Evolutionary conservation across 2,113 vertebrate species (phyloP).

Genomic region (Rostratula benghalensis): DNA sequence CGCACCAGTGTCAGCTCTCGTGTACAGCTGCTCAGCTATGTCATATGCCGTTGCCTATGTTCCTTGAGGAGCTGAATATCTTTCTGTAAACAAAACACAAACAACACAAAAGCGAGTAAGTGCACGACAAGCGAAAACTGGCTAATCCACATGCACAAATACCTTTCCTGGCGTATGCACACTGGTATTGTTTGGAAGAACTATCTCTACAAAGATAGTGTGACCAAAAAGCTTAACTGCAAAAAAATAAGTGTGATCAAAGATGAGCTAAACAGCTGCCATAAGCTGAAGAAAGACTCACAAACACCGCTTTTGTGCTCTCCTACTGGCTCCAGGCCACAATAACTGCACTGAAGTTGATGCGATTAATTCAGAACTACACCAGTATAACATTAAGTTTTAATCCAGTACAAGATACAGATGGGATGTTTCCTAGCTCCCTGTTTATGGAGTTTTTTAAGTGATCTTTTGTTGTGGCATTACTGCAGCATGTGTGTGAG

Average conservation of each 20-base stretch:
- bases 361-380: constrained; percentile 25
- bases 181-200: background rate
- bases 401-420: background rate
- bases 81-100: constrained; percentile 58
- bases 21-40: constrained; percentile 42
- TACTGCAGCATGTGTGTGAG: background rate
- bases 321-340: constrained; percentile 29
- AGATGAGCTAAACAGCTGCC: constrained; percentile 63
- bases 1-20: background rate
- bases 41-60: constrained; percentile 6
- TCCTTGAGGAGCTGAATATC: constrained; percentile 30
- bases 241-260: constrained; percentile 52
- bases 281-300: constrained; percentile 21
- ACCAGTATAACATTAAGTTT: constrained; percentile 13
- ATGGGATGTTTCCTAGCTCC: background rate
- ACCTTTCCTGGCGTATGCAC: constrained; percentile 34
- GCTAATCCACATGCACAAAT: constrained; percentile 51
- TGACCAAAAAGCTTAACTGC: constrained; percentile 62
- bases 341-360: constrained; percentile 23
- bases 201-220: constrained; percentile 51
- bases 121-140: constrained; percentile 18
- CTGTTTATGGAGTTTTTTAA: background rate
- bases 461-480: background rate
- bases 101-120: background rate
- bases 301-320: constrained; percentile 41